These are phyloP conservation scores for Anolis carolinensis DNA, from an alignment of 2,113 vertebrate species.

Conservation along the genomic window DNA sequence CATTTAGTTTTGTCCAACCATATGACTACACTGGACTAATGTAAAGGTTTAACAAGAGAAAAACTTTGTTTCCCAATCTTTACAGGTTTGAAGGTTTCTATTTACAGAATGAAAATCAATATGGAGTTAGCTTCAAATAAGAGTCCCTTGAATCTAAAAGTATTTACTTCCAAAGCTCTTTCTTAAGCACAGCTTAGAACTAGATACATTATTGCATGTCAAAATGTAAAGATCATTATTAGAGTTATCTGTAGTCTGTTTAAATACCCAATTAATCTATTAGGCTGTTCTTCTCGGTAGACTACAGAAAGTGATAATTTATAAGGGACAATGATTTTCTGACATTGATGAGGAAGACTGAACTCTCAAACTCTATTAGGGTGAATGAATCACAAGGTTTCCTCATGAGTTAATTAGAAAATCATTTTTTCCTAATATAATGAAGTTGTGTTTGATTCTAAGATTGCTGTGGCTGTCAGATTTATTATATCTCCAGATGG, in stretches of 20 bases:
- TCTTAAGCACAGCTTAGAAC: slow-evolving; percentile 8
- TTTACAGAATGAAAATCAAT: slow-evolving; percentile 7
- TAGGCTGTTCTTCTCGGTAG: slow-evolving; percentile 4
- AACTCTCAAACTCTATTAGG: slow-evolving; percentile 47
- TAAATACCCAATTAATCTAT: slow-evolving; percentile 21
- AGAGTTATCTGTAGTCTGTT: not conserved
- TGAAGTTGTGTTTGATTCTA: slow-evolving; percentile 53
- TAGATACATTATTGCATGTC: not conserved
- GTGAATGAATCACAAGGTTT: slow-evolving; percentile 54
- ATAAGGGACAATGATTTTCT: slow-evolving; percentile 43
- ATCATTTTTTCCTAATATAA: slow-evolving; percentile 49
- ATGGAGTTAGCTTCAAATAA: not conserved
- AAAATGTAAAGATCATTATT: slow-evolving; percentile 34
- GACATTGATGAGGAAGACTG: slow-evolving; percentile 42
- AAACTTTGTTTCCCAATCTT: slow-evolving; percentile 13
- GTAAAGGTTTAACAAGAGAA: not conserved
- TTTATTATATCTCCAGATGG: slow-evolving; percentile 44
- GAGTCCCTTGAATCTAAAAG: not conserved
- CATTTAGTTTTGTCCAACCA: not conserved
- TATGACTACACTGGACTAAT: not conserved
- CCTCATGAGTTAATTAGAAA: slow-evolving; percentile 59
- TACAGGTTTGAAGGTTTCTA: not conserved
- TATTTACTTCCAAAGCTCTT: slow-evolving; percentile 23
- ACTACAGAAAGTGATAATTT: slow-evolving; percentile 34
- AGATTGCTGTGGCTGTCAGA: slow-evolving; percentile 37